Evolutionary conservation across 2,797 vertebrate genomes (phyloP), one percentile per base, ranked within the genome.

Genomic region (Notamacropus eugenii): DNA sequence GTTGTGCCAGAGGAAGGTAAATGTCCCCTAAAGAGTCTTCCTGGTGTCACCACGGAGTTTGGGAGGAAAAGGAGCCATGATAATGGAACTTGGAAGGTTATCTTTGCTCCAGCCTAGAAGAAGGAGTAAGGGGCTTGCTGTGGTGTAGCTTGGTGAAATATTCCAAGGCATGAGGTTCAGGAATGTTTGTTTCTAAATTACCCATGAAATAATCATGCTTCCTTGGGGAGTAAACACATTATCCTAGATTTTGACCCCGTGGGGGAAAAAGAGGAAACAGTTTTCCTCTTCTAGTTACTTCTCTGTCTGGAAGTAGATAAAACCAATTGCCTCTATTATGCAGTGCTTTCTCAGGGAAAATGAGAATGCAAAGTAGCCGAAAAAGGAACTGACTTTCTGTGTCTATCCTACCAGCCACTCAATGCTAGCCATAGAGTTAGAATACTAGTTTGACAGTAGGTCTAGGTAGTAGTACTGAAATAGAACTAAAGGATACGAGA

Each of bases 301-400:
- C 19, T 22, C 91, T 91, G 62, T 14, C 40, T 54, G 3, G 74
- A 90, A 22, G 54, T 92, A 95, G 93, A 92, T 67, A 92, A 28
- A n/a, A 92, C 8, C 96, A 92, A 93, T 97, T 55, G 96, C 57
- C 93, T 58, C 24, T 93, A 55, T 19, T 31, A 50, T 62, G 13
- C 56, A 40, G 4, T 90, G 8, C 67, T 91, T 96, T 94, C n/a
- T 92, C 67, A 90, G 54, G 29, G 11, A 96, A 94, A 55, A 40
- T 58, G 6, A 12, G 54, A 19, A 92, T n/a, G 10, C 6, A 34
- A 14, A 28, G 9, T 28, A 91, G 13, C 55, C 93, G 22, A 95
- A 50, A 46, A 93, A 97, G 1, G 92, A 40, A 93, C 22, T 29
- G 87, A 59, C 16, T 74, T 95, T 12, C 3, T 94, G 14, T 4